Base-by-base conservation (phyloP, 2,113 vertebrate species). In the Equus quagga region DNA sequence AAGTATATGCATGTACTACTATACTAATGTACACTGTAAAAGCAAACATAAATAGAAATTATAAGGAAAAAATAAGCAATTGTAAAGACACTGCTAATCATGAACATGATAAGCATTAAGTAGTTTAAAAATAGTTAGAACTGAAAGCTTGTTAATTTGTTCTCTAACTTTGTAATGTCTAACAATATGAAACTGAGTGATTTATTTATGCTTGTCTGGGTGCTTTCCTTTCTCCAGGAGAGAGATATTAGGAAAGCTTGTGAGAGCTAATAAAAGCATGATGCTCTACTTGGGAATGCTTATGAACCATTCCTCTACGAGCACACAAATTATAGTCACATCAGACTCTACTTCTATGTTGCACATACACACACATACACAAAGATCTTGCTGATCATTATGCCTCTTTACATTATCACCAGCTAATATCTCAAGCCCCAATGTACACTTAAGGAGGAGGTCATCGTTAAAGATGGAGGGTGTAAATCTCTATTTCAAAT, bases 221-320 rank as follows among this genome's bases (percentile, higher is more conserved):
- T 82, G 36, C 62, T 75, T 97, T 82, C 33, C 46, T 70, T 94
- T 89, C 80, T 70, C 12, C 76, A 69, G 31, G 17, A 81, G 13
- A 46, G 33, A 67, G 14, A 56, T 54, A 78, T 54, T 82, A 60
- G 41, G 54, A 82, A 93, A 88, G 6, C 8, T 41, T 41, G 10
- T 56, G 21, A 95, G 65, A 97, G 19, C 67, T 76, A 54, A 78
- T 19, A 58, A 97, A 97, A 90, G 14, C 64, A 44, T 44, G 7
- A 44, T 79, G 54, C 11, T 60, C 83, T 76, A 69, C 51, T 76
- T 65, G 5, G 91, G 54, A 86, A 94, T 87, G 41, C 83, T 96
- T 93, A 51, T 89, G 28, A 98, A 51, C 31, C 33, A 86, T 85
- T 28, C n/a, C 28, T 94, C 21, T 62, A 60, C 23, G 94, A 96